Evolutionary conservation across 2,113 vertebrate genomes (phyloP), one percentile per base, ranked within the genome.

Genomic region (Zosterops japonicus): DNA sequence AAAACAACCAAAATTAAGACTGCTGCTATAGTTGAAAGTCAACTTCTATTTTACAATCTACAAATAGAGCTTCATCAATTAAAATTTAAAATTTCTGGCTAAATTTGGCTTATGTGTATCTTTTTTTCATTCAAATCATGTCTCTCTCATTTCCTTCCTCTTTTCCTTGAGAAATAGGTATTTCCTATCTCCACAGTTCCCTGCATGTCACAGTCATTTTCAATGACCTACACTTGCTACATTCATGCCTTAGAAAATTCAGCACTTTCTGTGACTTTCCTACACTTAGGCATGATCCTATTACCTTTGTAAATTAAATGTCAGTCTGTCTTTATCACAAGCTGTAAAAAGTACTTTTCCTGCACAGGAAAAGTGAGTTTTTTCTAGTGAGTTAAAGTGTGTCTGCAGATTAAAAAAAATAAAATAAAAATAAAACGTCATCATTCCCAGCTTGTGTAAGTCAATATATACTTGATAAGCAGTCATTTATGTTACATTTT

Each of bases 281-380:
- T 41, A 35, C 16, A 35, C 16, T 56, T 44, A 24, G 11, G 8
- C 27, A 55, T 11, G 4, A 74, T 56, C 39, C 31, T 35, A 41
- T 69, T 81, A 44, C 22, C 53, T 92, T 92, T 59, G 42, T 22
- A 89, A 84, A 89, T 86, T 63, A 56, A n/a, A 28, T 95, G 29
- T 60, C 55, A 52, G 27, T 55, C 36, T 93, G 35, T 55, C 61
- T 95, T 76, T 50, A 60, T 25, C 25, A 87, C 29, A 79, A 69
- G 27, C 39, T 50, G 18, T 14, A 83, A 52, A 57, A 80, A 56
- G 11, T 49, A 55, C 81, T 90, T 87, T 87, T 35, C 17, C 80
- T 77, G 18, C 25, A 72, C 29, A 53, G 69, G 39, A 39, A 11
- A 39, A 39, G 39, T 39, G 39, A 39, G 39, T 5, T 12, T 39